Percentiles rank a stretch among this genome's conserved stretches.
phyloP scores from a whole-genome alignment of 2,888 invertebrate species.

The Cataglyphis cursor region DNA sequence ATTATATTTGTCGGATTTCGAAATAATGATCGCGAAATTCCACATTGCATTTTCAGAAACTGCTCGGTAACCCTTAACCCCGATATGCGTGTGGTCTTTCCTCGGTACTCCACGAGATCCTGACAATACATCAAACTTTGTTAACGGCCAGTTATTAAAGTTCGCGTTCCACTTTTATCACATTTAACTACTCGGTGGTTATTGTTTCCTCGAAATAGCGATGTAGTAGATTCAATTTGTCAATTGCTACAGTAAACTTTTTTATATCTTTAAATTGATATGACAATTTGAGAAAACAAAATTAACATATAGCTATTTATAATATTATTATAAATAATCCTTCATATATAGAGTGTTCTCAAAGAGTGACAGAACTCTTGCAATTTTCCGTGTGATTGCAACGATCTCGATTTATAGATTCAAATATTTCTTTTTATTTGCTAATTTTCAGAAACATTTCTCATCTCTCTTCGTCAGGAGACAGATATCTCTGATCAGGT shows the following conservation, averaged over 20 bases:
- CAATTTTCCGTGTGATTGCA: slow-evolving; percentile 15
- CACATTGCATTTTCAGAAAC: slow-evolving; percentile 33
- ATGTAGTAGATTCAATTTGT: slow-evolving; percentile 48
- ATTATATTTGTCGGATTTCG: not conserved
- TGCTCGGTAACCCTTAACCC: slow-evolving; percentile 9
- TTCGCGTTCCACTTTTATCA: slow-evolving; percentile 27
- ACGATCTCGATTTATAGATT: not conserved
- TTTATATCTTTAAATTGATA: slow-evolving; percentile 7
- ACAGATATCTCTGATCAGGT: slow-evolving; percentile 8
- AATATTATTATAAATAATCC: not conserved
- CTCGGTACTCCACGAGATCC: not conserved
- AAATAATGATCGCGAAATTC: slow-evolving; percentile 35
- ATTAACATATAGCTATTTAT: not conserved
- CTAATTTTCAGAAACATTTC: slow-evolving; percentile 3
- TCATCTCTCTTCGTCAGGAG: slow-evolving; percentile 17
- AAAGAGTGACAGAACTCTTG: not conserved
- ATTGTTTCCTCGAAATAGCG: slow-evolving; percentile 35
- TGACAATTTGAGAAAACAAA: not conserved
- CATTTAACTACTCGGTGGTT: slow-evolving; percentile 8
- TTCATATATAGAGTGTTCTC: not conserved
- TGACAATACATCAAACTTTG: slow-evolving; percentile 36
- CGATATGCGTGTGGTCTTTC: not conserved
- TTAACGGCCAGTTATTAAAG: slow-evolving; percentile 43
- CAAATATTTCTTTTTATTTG: slow-evolving; percentile 21
- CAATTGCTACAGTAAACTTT: slow-evolving; percentile 1